Base-by-base conservation (phyloP, 1,140 invertebrate genomes). In the Polypedilum pembai region DNA sequence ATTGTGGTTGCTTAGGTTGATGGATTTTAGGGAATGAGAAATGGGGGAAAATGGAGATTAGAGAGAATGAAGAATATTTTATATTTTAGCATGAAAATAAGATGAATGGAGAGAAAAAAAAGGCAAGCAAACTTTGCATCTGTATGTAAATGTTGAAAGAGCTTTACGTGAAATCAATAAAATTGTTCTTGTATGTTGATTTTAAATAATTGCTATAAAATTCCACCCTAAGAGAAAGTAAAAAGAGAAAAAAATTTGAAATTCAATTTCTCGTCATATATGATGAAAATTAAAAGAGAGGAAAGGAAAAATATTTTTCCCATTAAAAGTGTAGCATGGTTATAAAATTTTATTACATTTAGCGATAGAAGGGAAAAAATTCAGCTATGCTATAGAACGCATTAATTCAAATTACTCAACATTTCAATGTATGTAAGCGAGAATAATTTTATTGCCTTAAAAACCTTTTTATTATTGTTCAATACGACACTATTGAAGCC, bases 321-420 rank as follows among this genome's bases (percentile, higher is more conserved):
- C 20, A 69, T 20, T 69, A 21, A 21, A 33, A 69, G 20, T 18
- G 18, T 18, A 21, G 17, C 3, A 69, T 69, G 65, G 65, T 18
- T 18, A 18, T 69, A 69, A 69, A 69, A 69, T 69, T 69, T 69
- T 69, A 69, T 69, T 69, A 69, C 65, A 69, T 69, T 21, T 21
- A 69, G 65, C 8, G 17, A 21, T 7, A 56, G 45, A 12, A 56
- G 1, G 24, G 5, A 33, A 33, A 33, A 5, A 33, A 33, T 33
- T n/a, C 24, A 33, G 5, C 24, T 33, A 33, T 33, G 24, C 5
- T 33, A 33, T 33, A 33, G 24, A 33, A 5, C 24, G 24, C 24
- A 33, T 33, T 33, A 33, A 33, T 33, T 33, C 24, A 33, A 33
- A 33, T 33, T 5, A 33, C 24, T 3, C 24, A 3, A 33, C 24